phyloP scores from a whole-genome alignment of 1,140 invertebrate genomes.

The Penaeus japonicus region DNA sequence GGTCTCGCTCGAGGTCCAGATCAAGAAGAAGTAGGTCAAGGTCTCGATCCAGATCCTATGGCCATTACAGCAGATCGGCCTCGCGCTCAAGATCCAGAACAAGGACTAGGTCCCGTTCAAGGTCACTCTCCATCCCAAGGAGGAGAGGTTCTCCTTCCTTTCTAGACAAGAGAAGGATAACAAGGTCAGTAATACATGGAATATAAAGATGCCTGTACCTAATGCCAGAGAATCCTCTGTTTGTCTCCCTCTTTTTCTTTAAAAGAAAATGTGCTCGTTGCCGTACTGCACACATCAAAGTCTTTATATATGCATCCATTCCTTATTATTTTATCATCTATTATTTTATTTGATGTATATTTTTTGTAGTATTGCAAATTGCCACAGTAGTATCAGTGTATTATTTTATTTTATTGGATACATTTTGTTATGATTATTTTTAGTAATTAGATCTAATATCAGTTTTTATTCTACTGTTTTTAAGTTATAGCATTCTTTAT shows the following conservation, averaged over 20 bases:
- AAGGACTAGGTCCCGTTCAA: slow-evolving; percentile 66
- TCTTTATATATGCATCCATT: background rate
- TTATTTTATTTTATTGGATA: no score
- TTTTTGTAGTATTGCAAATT: background rate
- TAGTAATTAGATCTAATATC: no score
- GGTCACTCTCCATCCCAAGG: slow-evolving; percentile 85
- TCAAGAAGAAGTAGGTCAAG: slow-evolving; percentile 44
- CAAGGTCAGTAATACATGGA: slow-evolving; percentile 73
- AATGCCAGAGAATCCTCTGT: background rate
- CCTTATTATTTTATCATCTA: background rate
- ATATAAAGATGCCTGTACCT: background rate
- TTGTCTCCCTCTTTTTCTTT: background rate
- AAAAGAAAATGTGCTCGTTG: no score
- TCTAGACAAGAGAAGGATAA: slow-evolving; percentile 86
- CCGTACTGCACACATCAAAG: background rate
- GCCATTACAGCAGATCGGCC: slow-evolving; percentile 31
- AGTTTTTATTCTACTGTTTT: no score
- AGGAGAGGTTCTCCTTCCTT: slow-evolving; percentile 89
- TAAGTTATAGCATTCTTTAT: no score
- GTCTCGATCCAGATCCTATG: slow-evolving; percentile 56
- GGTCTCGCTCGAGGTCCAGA: slow-evolving; percentile 55
- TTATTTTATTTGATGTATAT: background rate
- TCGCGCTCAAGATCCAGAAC: slow-evolving; percentile 53
- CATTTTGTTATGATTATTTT: no score
- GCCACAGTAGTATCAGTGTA: background rate